These are phyloP conservation scores for Ceratothoa steindachneri DNA, from an alignment of 2,888 invertebrate genomes.

Conservation along the genomic window DNA sequence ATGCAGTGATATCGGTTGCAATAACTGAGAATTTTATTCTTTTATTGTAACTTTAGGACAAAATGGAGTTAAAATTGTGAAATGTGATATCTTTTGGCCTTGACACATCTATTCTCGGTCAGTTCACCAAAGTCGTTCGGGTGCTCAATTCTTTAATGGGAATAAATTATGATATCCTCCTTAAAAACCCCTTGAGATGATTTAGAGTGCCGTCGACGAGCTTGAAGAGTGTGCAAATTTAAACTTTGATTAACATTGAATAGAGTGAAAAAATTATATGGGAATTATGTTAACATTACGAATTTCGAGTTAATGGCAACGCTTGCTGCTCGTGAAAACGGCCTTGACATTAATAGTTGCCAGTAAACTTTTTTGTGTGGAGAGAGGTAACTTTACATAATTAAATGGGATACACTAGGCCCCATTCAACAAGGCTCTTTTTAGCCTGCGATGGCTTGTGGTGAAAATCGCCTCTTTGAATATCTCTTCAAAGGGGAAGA, in stretches of 20 bases:
- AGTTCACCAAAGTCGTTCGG: not conserved
- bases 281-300: not conserved
- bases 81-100: too few species aligned
- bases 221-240: not conserved
- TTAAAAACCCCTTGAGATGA: not conserved
- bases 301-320: not conserved
- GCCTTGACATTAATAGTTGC: not conserved
- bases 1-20: too few species aligned
- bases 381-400: not conserved
- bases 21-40: too few species aligned
- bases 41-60: too few species aligned
- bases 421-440: not conserved
- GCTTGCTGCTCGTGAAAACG: not conserved
- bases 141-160: not conserved
- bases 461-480: not conserved
- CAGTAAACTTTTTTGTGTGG: not conserved
- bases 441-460: constrained; percentile 4
- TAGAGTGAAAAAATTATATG: not conserved
- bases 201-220: not conserved
- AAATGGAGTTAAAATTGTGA: too few species aligned
- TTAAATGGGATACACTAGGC: not conserved
- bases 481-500: not conserved
- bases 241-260: not conserved
- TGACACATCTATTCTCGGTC: too few species aligned
- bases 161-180: not conserved